Conservation (phyloP, 2,797 vertebrate species). For the Mico argentatus region DNA sequence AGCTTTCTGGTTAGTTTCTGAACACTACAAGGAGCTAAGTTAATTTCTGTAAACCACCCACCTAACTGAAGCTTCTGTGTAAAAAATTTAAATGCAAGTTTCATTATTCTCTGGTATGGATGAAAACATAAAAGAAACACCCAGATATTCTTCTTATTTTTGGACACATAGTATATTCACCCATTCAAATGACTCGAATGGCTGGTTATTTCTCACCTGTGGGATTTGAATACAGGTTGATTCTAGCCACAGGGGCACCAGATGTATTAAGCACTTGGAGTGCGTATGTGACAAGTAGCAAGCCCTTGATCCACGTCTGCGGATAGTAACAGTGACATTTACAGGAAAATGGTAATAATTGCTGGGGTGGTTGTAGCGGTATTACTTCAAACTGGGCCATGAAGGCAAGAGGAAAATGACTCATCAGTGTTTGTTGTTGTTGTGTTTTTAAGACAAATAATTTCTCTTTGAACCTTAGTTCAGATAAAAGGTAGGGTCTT, state of each 20-base stretch:
- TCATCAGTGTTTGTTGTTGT: background rate
- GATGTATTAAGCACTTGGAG: background rate
- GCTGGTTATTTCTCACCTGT: slow-evolving; percentile 1
- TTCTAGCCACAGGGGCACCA: background rate
- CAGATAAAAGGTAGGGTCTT: background rate
- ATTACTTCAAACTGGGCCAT: background rate
- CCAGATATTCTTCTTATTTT: slow-evolving; percentile 79
- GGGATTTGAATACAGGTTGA: background rate
- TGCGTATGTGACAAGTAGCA: too few relatives aligned
- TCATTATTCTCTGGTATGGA: slow-evolving; percentile 82
- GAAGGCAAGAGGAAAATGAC: background rate
- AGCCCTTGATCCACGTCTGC: rapidly evolving
- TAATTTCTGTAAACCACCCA: slow-evolving; percentile 78
- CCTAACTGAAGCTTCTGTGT: slow-evolving; percentile 78
- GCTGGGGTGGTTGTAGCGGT: too few relatives aligned
- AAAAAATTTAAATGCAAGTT: slow-evolving; percentile 83
- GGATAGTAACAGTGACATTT: background rate
- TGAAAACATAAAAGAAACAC: slow-evolving; percentile 14
- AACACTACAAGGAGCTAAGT: slow-evolving; percentile 79
- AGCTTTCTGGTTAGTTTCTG: slow-evolving; percentile 80
- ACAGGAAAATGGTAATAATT: background rate
- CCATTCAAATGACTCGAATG: slow-evolving; percentile 58
- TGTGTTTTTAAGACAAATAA: background rate
- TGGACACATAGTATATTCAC: slow-evolving; percentile 80
- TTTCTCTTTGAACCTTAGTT: background rate